Base-by-base conservation (phyloP, 2,797 vertebrate genomes). In the Trematomus bernacchii region DNA sequence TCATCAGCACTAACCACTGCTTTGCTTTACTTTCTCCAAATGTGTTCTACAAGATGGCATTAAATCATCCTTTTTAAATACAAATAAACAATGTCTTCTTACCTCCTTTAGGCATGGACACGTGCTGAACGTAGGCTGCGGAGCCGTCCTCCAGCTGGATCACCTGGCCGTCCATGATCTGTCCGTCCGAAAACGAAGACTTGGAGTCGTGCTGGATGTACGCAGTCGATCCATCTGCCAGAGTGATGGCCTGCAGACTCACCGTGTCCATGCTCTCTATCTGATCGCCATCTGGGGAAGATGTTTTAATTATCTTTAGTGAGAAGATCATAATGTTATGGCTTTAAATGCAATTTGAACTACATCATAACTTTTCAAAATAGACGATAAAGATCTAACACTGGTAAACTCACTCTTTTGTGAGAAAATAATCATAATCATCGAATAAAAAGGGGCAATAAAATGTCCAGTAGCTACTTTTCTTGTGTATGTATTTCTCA, bases 81-180 rank as follows among this genome's bases (percentile, higher is more conserved):
- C 21, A 65, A 18, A 40, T 51, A 18, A 51, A 70, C 10, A 0
- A 63, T 5, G 63, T 42, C 0, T 60, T 63, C 23, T 59, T 93
- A 99, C 97, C 97, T 92, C 94, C 85, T 96, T 99, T 99, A 71
- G 97, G 92, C 95, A 99, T 96, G 12, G 98, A 94, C 58, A 99
- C 95, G 70, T 99, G 98, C 82, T 99, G 98, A 71, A 99, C 97
- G 44, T 99, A 99, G 42, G 98, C 98, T 80, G 98, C 96, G 63
- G 98, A 99, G 70, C 98, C 98, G 60, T 99, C 98, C 89, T 99
- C 98, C 84, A 99, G 90, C 83, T 99, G 98, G 93, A 99, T 99
- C 76, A 99, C 96, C 91, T 99, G 98, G 16, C 98, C 98, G 67
- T 99, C 98, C 95, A 99, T 98, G 83, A 99, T 95, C 91, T 99